A percentile compares a stretch with the other conserved stretches of the same genome.
These are phyloP conservation scores for Nylanderia fulva DNA, from an alignment of 1,140 invertebrate genomes.

Conservation along the genomic window DNA sequence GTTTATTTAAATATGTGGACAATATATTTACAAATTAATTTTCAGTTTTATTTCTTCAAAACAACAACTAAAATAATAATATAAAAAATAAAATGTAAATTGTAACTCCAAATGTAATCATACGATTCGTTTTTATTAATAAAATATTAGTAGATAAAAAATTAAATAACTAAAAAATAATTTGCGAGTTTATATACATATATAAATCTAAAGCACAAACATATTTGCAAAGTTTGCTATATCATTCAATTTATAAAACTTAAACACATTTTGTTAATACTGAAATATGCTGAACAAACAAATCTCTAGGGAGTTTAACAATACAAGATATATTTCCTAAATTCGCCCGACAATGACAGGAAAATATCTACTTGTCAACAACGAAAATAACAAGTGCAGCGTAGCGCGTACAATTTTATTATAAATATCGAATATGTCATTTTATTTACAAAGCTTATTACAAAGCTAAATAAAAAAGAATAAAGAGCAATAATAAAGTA, in stretches of 20 bases:
- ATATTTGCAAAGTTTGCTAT: not conserved
- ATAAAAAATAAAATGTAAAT: not conserved
- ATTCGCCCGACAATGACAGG: not conserved
- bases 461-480: not conserved
- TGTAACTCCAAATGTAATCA: not conserved
- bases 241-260: not conserved
- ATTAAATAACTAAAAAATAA: not conserved
- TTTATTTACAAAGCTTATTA: not conserved
- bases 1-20: not conserved
- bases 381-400: constrained; percentile 11
- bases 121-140: not conserved
- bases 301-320: not conserved
- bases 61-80: not conserved
- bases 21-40: not conserved
- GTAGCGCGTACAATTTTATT: not conserved
- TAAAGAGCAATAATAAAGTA: not conserved
- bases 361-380: not conserved
- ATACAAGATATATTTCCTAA: not conserved
- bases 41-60: not conserved
- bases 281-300: constrained; percentile 6
- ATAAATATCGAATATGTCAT: not conserved
- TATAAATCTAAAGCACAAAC: too few relatives aligned
- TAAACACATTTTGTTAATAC: constrained; percentile 2
- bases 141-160: too few relatives aligned
- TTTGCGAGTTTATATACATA: not conserved